phyloP scores from a whole-genome alignment of 1,140 invertebrate genomes.

The Macrocentrus cingulum region DNA sequence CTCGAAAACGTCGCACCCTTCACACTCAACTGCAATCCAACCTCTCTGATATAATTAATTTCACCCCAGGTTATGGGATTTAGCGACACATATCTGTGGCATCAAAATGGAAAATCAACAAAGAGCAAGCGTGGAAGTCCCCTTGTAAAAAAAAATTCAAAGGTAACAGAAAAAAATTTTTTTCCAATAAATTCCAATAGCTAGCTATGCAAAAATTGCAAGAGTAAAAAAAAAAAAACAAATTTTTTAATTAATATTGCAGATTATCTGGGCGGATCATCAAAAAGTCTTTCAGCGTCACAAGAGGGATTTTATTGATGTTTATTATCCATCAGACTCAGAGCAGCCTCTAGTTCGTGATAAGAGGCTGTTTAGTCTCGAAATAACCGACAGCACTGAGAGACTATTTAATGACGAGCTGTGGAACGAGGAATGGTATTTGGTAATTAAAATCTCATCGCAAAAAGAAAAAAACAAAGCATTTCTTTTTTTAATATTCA shows the following conservation, averaged over 20 bases:
- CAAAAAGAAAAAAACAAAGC: neutral
- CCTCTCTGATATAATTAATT: no score
- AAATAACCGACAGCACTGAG: neutral
- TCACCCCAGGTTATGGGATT: slow-evolving; percentile 64
- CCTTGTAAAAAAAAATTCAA: slow-evolving; percentile 45
- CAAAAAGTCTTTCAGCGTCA: slow-evolving; percentile 65
- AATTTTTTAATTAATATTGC: slow-evolving; percentile 3
- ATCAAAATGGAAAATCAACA: slow-evolving; percentile 49
- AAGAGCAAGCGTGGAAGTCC: slow-evolving; percentile 46
- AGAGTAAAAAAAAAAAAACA: neutral
- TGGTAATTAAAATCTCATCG: slow-evolving; percentile 66
- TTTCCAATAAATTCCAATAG: slow-evolving; percentile 15
- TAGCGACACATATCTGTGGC: slow-evolving; percentile 62
- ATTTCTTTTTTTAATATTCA: no score
- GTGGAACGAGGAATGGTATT: slow-evolving; percentile 88
- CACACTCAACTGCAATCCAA: no score
- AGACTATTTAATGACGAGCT: slow-evolving; percentile 79
- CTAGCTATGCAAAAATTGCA: no score
- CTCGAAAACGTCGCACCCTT: no score
- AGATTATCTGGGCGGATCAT: slow-evolving; percentile 73
- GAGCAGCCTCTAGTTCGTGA: slow-evolving; percentile 43
- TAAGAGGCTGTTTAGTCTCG: slow-evolving; percentile 35
- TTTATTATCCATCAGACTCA: slow-evolving; percentile 37
- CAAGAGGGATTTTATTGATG: slow-evolving; percentile 63
- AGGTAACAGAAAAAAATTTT: slow-evolving; percentile 44